Evolutionary conservation across 2,113 vertebrate species (phyloP).

Genomic region (Malurus elegans): DNA sequence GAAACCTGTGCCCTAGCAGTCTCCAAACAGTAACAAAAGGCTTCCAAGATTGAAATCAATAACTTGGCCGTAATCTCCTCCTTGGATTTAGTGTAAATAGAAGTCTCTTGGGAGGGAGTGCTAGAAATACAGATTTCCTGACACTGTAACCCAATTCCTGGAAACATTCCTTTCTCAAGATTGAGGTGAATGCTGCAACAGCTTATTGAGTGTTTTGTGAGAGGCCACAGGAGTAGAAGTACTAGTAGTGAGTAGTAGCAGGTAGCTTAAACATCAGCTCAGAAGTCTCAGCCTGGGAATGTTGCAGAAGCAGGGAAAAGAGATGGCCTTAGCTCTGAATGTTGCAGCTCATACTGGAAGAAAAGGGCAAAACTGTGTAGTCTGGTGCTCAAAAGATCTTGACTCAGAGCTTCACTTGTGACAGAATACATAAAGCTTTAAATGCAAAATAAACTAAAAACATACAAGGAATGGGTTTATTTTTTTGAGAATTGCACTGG

Average conservation of each 20-base stretch:
- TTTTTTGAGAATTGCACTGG: not conserved
- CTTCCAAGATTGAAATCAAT: conserved; percentile 42
- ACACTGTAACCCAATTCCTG: conserved; percentile 41
- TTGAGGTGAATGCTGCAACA: not conserved
- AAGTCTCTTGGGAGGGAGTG: not conserved
- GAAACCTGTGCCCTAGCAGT: not conserved
- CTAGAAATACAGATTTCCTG: conserved; percentile 35
- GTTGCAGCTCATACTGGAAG: not conserved
- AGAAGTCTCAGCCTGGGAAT: not conserved
- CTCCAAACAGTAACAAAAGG: conserved; percentile 7
- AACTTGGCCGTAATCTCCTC: conserved; percentile 3
- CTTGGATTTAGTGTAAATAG: conserved; percentile 39
- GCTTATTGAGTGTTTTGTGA: not conserved
- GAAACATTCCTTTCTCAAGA: conserved; percentile 46
- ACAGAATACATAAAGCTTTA: not conserved
- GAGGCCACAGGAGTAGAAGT: not conserved
- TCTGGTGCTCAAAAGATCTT: not conserved
- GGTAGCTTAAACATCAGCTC: not conserved
- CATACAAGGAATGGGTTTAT: not conserved
- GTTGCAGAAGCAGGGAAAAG: not conserved
- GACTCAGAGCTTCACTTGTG: not conserved
- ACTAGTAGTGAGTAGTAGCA: not conserved
- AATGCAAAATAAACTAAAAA: not conserved
- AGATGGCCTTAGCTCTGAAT: not conserved
- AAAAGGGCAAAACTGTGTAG: not conserved